Evolutionary conservation across 2,888 invertebrate genomes (phyloP).

Genomic region (Diploptera punctata): DNA sequence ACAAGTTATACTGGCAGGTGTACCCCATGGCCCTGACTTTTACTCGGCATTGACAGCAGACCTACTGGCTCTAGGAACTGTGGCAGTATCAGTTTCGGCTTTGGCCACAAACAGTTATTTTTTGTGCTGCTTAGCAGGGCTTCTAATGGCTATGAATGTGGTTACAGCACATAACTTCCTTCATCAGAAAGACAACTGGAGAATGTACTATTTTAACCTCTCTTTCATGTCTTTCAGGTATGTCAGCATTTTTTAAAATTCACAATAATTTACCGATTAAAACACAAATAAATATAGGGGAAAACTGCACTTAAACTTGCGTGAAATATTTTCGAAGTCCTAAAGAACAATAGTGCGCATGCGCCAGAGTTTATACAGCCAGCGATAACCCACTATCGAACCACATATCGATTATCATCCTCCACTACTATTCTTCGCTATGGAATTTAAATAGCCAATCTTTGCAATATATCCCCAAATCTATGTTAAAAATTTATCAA

Average conservation of each 20-base stretch:
- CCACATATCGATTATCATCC: too few species aligned
- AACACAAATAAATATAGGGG: too few species aligned
- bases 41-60: slow-evolving; percentile 47
- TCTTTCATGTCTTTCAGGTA: slow-evolving; percentile 69
- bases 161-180: slow-evolving; percentile 78
- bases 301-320: too few species aligned
- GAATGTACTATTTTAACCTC: slow-evolving; percentile 80
- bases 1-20: slow-evolving; percentile 1
- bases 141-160: slow-evolving; percentile 64
- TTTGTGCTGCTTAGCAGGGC: slow-evolving; percentile 60
- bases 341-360: too few species aligned
- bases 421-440: too few species aligned
- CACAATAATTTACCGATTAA: too few species aligned
- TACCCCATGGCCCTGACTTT: slow-evolving; percentile 1
- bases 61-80: slow-evolving; percentile 53
- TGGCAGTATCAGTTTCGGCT: slow-evolving; percentile 50
- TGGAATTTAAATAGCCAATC: too few species aligned
- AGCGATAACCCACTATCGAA: too few species aligned
- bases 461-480: too few species aligned
- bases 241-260: neutral
- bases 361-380: too few species aligned
- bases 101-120: slow-evolving; percentile 42
- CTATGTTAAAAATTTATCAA: too few species aligned
- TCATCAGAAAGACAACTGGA: slow-evolving; percentile 76
- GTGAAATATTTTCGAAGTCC: too few species aligned